phyloP scores from a whole-genome alignment of 2,888 invertebrate species.

The Euzophera pinguis region DNA sequence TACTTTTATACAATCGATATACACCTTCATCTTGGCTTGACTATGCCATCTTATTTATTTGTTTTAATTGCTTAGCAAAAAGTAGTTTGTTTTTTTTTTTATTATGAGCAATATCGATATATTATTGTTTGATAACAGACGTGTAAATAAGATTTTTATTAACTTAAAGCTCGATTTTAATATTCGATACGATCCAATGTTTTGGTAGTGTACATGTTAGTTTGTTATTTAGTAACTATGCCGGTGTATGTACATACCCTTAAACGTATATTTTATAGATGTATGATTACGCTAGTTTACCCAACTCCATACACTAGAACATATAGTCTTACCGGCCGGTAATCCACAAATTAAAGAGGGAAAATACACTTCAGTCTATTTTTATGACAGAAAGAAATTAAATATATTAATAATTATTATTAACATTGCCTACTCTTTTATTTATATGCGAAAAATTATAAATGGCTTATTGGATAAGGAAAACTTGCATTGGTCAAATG shows the following conservation, averaged over 20 bases:
- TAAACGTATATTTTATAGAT: constrained; percentile 53
- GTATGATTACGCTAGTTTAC: constrained; percentile 42
- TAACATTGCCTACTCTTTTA: constrained; percentile 2
- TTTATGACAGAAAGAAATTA: background rate
- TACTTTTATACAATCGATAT: constrained; percentile 5
- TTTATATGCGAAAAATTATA: constrained; percentile 2
- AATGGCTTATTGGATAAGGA: background rate
- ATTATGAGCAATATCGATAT: constrained; percentile 35
- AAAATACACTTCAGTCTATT: background rate
- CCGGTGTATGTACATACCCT: constrained; percentile 53
- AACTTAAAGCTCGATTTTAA: constrained; percentile 45
- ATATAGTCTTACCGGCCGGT: constrained; percentile 23
- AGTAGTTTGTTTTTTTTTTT: constrained; percentile 45
- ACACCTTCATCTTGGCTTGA: constrained; percentile 27
- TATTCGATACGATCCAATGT: constrained; percentile 36
- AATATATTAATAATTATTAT: background rate
- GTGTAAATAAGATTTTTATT: constrained; percentile 78
- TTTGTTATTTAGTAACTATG: constrained; percentile 76
- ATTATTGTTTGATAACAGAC: constrained; percentile 56
- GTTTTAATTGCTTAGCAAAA: constrained; percentile 69
- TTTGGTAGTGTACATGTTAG: constrained; percentile 55
- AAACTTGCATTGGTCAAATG: constrained; percentile 3
- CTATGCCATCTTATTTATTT: constrained; percentile 50
- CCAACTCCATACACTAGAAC: constrained; percentile 30
- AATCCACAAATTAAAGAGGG: constrained; percentile 31